These are phyloP conservation scores for Tetragonisca angustula DNA, from an alignment of 2,888 invertebrate genomes.

Conservation along the genomic window DNA sequence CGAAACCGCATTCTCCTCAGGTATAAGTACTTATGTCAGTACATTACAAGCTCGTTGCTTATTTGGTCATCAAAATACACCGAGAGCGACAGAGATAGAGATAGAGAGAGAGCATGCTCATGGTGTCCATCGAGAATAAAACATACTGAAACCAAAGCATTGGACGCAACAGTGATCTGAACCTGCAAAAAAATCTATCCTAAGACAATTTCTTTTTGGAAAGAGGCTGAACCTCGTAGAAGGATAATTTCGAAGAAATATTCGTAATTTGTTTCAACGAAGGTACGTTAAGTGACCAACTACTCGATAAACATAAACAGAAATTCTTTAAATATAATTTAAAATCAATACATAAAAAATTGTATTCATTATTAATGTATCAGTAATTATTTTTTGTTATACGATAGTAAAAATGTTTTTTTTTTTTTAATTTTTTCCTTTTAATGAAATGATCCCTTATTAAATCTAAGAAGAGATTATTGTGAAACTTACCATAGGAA, in stretches of 20 bases:
- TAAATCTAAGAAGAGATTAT: neutral
- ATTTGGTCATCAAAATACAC: constrained; percentile 53
- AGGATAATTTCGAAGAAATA: constrained; percentile 18
- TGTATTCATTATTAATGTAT: neutral
- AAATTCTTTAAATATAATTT: neutral
- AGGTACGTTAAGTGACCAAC: constrained; percentile 19
- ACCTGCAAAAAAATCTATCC: constrained; percentile 67
- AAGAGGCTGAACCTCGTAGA: constrained; percentile 25
- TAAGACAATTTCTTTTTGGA: constrained; percentile 51
- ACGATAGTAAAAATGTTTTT: neutral
- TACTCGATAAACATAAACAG: constrained; percentile 5
- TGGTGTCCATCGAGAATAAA: constrained; percentile 60
- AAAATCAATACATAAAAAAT: constrained; percentile 16
- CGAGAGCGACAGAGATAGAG: constrained; percentile 24
- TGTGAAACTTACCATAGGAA: constrained; percentile 52
- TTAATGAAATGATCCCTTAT: neutral
- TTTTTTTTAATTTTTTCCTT: neutral
- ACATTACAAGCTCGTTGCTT: constrained; percentile 50
- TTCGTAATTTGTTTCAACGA: constrained; percentile 6
- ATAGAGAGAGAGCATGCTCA: constrained; percentile 37
- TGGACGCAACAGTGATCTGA: constrained; percentile 56
- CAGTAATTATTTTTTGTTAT: neutral
- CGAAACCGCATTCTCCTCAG: constrained; percentile 36
- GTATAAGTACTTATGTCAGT: constrained; percentile 34
- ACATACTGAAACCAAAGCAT: constrained; percentile 65